These are phyloP conservation scores for Leptatherina wallacei DNA, from an alignment of 2,797 vertebrate genomes.

Conservation along the genomic window DNA sequence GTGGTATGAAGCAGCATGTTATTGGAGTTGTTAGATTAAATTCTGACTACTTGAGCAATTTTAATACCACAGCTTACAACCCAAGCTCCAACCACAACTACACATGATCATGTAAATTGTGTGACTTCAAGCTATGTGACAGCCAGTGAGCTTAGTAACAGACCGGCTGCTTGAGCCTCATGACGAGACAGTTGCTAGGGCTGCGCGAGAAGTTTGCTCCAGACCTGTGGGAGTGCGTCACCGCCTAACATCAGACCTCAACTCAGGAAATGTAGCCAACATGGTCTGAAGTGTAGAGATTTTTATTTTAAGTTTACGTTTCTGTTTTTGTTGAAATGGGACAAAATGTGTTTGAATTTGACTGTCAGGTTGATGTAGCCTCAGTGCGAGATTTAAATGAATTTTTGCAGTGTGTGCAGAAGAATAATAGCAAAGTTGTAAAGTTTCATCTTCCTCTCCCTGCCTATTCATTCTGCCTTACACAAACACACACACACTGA, in stretches of 20 bases:
- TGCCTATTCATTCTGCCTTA: background rate
- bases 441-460: background rate
- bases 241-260: slow-evolving; percentile 9
- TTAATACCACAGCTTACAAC: slow-evolving; percentile 26
- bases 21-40: slow-evolving; percentile 33
- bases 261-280: background rate
- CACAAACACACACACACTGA: background rate
- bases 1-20: slow-evolving; percentile 21
- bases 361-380: background rate
- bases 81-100: slow-evolving; percentile 30
- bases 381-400: background rate
- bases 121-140: slow-evolving; percentile 45
- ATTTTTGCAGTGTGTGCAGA: background rate
- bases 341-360: background rate
- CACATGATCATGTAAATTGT: slow-evolving; percentile 38
- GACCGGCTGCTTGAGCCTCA: slow-evolving; percentile 16
- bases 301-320: background rate
- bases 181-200: slow-evolving; percentile 35
- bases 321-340: background rate
- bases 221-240: slow-evolving; percentile 48
- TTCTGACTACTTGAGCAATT: slow-evolving; percentile 34
- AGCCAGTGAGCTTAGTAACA: slow-evolving; percentile 32
- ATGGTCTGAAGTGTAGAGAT: background rate
- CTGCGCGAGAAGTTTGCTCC: slow-evolving; percentile 23
- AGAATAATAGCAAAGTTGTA: background rate